phyloP scores from a whole-genome alignment of 92 coral and sea anemone genomes.

The Epizoanthus illoricatus region DNA sequence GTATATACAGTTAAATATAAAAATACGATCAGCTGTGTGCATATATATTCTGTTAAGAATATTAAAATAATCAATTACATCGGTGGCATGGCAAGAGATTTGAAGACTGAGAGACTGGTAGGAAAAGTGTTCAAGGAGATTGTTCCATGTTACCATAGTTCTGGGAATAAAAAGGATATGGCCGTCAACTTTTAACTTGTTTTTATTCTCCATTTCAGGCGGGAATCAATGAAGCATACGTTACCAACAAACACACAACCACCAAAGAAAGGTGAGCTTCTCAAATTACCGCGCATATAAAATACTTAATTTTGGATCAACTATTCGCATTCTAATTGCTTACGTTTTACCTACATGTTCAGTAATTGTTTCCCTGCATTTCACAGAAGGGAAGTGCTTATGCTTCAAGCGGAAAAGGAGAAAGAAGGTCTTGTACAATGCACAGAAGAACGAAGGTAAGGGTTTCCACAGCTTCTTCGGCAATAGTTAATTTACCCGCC shows the following conservation, averaged over 20 bases:
- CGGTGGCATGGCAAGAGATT: too few species aligned
- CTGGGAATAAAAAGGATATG: too few species aligned
- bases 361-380: background rate
- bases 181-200: background rate
- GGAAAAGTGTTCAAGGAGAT: too few species aligned
- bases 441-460: constrained; percentile 79
- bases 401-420: constrained; percentile 87
- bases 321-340: background rate
- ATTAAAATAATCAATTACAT: too few species aligned
- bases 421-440: constrained; percentile 81
- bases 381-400: constrained; percentile 69
- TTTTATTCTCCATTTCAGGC: constrained; percentile 44
- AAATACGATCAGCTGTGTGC: too few species aligned
- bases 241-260: constrained; percentile 63
- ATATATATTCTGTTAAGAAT: too few species aligned
- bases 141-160: too few species aligned
- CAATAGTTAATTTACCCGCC: too few species aligned
- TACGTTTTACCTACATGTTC: background rate
- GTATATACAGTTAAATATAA: too few species aligned
- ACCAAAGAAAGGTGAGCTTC: constrained; percentile 42
- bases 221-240: constrained; percentile 78
- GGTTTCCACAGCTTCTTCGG: background rate
- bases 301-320: background rate
- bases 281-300: background rate
- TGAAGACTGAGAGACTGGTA: too few species aligned